phyloP scores from a whole-genome alignment of 2,113 vertebrate genomes.

The Isurus oxyrinchus region DNA sequence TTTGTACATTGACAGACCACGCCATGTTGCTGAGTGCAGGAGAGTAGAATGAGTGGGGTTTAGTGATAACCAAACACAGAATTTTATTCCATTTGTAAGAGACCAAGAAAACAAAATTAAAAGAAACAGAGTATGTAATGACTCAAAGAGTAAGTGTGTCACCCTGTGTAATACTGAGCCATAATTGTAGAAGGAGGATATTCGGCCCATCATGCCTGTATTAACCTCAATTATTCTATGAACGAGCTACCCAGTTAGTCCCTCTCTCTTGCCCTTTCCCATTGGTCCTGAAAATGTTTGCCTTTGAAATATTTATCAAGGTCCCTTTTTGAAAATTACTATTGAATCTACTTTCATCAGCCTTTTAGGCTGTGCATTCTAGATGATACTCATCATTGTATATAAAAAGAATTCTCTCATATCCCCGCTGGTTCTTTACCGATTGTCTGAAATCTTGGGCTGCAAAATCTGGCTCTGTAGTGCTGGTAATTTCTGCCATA shows the following conservation, averaged over 20 bases:
- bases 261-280: neutral
- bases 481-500: no score
- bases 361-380: neutral
- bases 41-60: neutral
- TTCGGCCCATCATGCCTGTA: neutral
- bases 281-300: neutral
- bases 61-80: neutral
- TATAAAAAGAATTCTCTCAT: neutral
- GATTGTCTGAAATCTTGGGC: neutral
- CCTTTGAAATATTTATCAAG: neutral
- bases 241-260: neutral
- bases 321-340: no score
- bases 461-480: no score
- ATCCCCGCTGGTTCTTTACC: no score
- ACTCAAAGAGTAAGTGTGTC: neutral
- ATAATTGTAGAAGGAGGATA: neutral
- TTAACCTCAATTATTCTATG: neutral
- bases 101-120: neutral
- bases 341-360: no score
- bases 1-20: neutral
- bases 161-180: neutral
- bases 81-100: neutral
- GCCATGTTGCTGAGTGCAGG: neutral
- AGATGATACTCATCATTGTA: neutral
- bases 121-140: neutral